Evolutionary conservation across 2,113 vertebrate genomes (phyloP).

Genomic region (Mormyrus lacerda): DNA sequence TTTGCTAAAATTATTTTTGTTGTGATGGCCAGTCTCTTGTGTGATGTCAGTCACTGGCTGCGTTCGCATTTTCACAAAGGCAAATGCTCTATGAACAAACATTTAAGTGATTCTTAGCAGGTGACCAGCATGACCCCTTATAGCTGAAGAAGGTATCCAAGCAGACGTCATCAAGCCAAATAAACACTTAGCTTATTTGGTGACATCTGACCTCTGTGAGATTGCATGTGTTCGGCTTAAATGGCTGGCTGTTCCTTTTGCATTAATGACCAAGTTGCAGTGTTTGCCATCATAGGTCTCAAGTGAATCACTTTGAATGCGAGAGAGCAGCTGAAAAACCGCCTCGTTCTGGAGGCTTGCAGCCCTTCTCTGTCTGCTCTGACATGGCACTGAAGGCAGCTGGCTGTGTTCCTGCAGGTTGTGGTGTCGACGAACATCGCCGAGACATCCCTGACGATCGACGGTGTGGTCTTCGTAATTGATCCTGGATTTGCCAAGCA

Average conservation of each 20-base stretch:
- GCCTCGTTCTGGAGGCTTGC: not conserved
- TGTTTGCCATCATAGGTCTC: not conserved
- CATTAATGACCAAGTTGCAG: not conserved
- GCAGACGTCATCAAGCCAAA: not conserved
- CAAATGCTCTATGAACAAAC: not conserved
- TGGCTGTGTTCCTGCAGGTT: conserved; percentile 61
- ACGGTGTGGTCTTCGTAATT: conserved; percentile 95
- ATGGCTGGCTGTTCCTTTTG: not conserved
- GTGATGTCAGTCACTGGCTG: not conserved
- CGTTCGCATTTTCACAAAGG: not conserved
- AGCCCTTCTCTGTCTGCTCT: not conserved
- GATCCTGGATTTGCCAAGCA: conserved; percentile 98
- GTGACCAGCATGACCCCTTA: not conserved
- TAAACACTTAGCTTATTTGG: not conserved
- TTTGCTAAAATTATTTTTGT: not conserved
- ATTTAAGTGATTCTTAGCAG: not conserved
- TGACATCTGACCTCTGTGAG: not conserved
- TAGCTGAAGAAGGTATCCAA: not conserved
- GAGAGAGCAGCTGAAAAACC: not conserved
- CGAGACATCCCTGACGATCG: conserved; percentile 94
- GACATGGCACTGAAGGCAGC: conserved; percentile 21
- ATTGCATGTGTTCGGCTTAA: not conserved
- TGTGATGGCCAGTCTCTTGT: not conserved
- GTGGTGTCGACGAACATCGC: conserved; percentile 97
- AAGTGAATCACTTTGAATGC: not conserved